Evolutionary conservation across 2,888 invertebrate species (phyloP), one percentile per base, ranked within the genome.

Genomic region (Himalopsyche japonica): DNA sequence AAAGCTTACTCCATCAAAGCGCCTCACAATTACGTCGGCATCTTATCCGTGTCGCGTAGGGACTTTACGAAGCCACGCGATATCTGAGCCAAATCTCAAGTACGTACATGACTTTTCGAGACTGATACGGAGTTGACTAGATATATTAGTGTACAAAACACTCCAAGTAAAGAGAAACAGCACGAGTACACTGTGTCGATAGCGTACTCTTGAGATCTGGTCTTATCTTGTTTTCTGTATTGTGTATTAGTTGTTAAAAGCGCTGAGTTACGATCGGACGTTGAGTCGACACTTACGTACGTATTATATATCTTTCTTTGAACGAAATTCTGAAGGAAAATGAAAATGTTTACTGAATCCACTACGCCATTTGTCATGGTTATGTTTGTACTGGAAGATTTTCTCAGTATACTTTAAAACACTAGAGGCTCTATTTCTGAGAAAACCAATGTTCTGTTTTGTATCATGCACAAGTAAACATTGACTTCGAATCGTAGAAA

Each of bases 71-170:
- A 70, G 70, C 70, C 30, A 70, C 30, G 70, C 10, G 27, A 30
- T 70, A 70, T 70, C 70, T 70, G 12, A 27, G 70, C 70, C 20
- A 70, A 83, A 83, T 83, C 83, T 83, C 83, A 83, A 83, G 80
- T 83, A 70, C 80, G 76, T 83, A 83, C 80, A 83, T 76, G 80
- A 83, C 83, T 83, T 80, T 83, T 83, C 80, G 76, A 76, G 48
- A 76, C 83, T 83, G 83, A 83, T 83, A 83, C 80, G 48, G 70
- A 76, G 76, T 76, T 80, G 43, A 37, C 80, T 76, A 83, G 83
- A 83, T 83, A 83, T 83, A 80, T 83, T 80, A 77, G 80, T 83
- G 83, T 83, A 83, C 80, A 80, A 83, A 83, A 83, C 83, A 83
- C 83, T 83, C 80, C 80, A 83, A 83, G 80, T 47, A 83, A 83